Evolutionary conservation across 2,888 invertebrate species (phyloP).

Genomic region (Callyntrura sp.): DNA sequence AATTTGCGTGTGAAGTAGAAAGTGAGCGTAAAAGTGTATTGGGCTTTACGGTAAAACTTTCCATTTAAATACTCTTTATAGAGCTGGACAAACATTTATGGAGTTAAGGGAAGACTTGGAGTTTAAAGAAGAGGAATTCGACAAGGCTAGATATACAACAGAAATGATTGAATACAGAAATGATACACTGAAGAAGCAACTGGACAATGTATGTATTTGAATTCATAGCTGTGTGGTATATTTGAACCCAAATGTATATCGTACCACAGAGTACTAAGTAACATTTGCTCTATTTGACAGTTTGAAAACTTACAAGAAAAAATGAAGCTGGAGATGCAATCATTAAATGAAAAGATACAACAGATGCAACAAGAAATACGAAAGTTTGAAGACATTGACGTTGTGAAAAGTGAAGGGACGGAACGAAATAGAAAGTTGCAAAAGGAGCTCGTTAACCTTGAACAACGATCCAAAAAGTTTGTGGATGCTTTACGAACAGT

Average conservation of each 20-base stretch:
- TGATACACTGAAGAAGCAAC: conserved; percentile 85
- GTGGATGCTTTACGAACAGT: conserved; percentile 87
- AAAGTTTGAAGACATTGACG: conserved; percentile 88
- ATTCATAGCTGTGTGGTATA: neutral
- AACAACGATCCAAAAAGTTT: conserved; percentile 85
- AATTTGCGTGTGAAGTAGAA: too few species aligned
- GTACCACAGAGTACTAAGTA: too few species aligned
- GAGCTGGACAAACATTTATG: conserved; percentile 85
- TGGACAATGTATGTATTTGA: conserved; percentile 85
- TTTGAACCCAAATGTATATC: too few species aligned
- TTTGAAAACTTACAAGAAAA: conserved; percentile 90
- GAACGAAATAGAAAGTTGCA: conserved; percentile 87
- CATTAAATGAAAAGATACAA: conserved; percentile 86
- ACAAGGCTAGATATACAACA: conserved; percentile 89
- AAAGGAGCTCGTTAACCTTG: conserved; percentile 86
- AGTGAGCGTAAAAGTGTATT: too few species aligned
- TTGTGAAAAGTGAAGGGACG: conserved; percentile 87
- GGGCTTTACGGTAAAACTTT: too few species aligned
- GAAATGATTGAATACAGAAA: conserved; percentile 85
- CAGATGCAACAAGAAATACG: conserved; percentile 89
- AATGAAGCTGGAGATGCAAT: conserved; percentile 87
- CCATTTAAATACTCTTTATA: too few species aligned
- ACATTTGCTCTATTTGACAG: too few species aligned
- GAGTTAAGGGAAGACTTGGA: conserved; percentile 86
- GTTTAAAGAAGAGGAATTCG: conserved; percentile 87